A percentile compares a stretch with the other conserved stretches of the same genome.
These are phyloP conservation scores for Epinephelus coioides DNA, from an alignment of 2,797 vertebrate species.

Conservation along the genomic window DNA sequence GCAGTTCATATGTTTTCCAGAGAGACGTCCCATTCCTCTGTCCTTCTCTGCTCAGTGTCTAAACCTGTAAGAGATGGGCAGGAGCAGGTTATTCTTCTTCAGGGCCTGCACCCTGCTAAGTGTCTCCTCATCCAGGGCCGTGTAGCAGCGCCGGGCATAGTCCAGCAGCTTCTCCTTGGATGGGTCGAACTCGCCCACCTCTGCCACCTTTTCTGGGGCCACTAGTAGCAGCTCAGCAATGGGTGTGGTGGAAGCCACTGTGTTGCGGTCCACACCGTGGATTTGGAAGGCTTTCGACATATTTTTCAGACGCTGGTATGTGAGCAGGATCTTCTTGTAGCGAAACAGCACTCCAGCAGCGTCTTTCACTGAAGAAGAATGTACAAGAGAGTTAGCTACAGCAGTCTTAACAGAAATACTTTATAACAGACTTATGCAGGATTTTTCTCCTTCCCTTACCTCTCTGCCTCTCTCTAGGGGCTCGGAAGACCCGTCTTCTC, in stretches of 20 bases:
- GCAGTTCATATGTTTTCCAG: slow-evolving; percentile 26
- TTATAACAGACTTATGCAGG: neutral
- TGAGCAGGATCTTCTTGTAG: slow-evolving; percentile 95
- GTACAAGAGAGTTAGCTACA: neutral
- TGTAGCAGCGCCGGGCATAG: slow-evolving; percentile 93
- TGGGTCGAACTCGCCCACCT: slow-evolving; percentile 93
- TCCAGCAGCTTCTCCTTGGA: slow-evolving; percentile 94
- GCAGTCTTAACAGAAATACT: no score
- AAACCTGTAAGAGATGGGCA: slow-evolving; percentile 95
- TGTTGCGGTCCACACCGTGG: slow-evolving; percentile 94
- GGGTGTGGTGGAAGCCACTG: slow-evolving; percentile 93
- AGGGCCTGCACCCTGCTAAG: slow-evolving; percentile 92
- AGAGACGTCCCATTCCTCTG: slow-evolving; percentile 29
- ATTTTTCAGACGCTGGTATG: slow-evolving; percentile 94
- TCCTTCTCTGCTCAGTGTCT: slow-evolving; percentile 83
- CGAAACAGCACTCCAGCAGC: slow-evolving; percentile 93
- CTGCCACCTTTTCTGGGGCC: slow-evolving; percentile 92
- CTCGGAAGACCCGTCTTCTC: slow-evolving; percentile 86
- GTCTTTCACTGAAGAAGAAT: slow-evolving; percentile 88
- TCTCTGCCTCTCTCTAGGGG: slow-evolving; percentile 90
- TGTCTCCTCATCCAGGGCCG: slow-evolving; percentile 92
- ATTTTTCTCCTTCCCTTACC: slow-evolving; percentile 77
- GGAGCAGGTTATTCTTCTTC: slow-evolving; percentile 93
- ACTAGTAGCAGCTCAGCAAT: slow-evolving; percentile 94
- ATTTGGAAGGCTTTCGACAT: slow-evolving; percentile 95